Evolutionary conservation across 2,888 invertebrate species (phyloP).

Genomic region (Fragum sueziense): DNA sequence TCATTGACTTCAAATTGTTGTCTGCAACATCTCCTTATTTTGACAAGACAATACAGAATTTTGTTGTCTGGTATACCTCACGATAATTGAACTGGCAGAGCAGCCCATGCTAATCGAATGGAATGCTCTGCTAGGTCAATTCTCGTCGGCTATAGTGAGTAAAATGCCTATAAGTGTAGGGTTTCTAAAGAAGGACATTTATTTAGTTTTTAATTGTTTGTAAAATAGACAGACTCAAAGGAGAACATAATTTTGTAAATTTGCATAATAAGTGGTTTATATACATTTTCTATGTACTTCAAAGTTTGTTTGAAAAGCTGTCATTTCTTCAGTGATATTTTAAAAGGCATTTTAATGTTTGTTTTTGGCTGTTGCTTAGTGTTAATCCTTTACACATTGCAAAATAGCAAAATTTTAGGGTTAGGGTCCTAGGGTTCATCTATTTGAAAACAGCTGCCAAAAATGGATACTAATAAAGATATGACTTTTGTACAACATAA

Average conservation of each 20-base stretch:
- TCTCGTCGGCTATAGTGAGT: too few species aligned
- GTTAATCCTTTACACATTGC: background rate
- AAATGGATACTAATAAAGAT: background rate
- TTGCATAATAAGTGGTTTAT: background rate
- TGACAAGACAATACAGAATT: too few species aligned
- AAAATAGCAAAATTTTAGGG: background rate
- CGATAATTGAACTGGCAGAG: too few species aligned
- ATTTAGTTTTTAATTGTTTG: background rate
- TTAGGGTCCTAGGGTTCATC: background rate
- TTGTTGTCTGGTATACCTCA: too few species aligned
- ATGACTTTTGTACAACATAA: too few species aligned
- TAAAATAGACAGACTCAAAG: background rate
- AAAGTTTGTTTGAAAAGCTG: background rate
- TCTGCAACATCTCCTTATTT: too few species aligned
- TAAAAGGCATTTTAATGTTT: background rate
- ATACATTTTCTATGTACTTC: background rate
- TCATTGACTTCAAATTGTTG: too few species aligned
- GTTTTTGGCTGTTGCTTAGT: too few species aligned
- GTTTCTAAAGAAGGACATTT: too few species aligned
- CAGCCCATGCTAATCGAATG: too few species aligned
- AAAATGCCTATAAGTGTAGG: too few species aligned
- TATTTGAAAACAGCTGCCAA: background rate
- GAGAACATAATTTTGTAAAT: background rate
- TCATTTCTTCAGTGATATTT: background rate
- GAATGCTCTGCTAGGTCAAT: too few species aligned